Evolutionary conservation across 2,113 vertebrate genomes (phyloP).

Genomic region (Ageneiosus marmoratus): DNA sequence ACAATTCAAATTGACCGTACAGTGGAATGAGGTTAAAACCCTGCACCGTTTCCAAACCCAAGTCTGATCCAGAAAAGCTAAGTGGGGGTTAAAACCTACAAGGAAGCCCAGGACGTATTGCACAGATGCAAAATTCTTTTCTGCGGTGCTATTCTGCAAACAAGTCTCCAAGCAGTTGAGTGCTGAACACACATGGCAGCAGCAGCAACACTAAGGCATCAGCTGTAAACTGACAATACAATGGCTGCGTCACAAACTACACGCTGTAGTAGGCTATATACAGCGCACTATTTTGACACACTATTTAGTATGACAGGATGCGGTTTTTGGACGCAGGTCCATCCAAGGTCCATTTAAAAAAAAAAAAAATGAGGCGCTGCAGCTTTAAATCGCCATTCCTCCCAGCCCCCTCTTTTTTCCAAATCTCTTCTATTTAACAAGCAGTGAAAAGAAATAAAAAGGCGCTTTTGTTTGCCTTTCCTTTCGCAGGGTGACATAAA

Average conservation of each 20-base stretch:
- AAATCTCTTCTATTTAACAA: slow-evolving; percentile 89
- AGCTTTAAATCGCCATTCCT: slow-evolving; percentile 84
- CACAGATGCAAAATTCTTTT: slow-evolving; percentile 12
- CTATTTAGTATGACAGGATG: background rate
- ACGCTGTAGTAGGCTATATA: background rate
- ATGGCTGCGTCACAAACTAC: slow-evolving; percentile 20
- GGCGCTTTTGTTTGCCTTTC: slow-evolving; percentile 89
- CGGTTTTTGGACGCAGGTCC: background rate
- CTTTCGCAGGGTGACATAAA: slow-evolving; percentile 76
- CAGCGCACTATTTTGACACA: background rate
- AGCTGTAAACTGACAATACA: slow-evolving; percentile 42
- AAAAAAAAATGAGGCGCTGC: slow-evolving; percentile 65
- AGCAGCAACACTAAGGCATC: slow-evolving; percentile 43
- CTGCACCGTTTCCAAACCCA: slow-evolving; percentile 72
- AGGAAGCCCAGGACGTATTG: background rate
- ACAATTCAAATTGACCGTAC: slow-evolving; percentile 75
- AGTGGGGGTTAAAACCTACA: background rate
- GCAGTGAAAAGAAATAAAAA: slow-evolving; percentile 86
- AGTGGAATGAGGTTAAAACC: slow-evolving; percentile 72
- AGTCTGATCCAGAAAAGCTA: too few species aligned
- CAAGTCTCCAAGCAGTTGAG: background rate
- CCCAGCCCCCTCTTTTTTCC: slow-evolving; percentile 70
- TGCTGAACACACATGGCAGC: background rate
- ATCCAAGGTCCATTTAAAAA: slow-evolving; percentile 63
- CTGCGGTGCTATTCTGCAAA: slow-evolving; percentile 1